Base-by-base conservation (phyloP, 2,113 vertebrate genomes). In the Choloepus hoffmanni region DNA sequence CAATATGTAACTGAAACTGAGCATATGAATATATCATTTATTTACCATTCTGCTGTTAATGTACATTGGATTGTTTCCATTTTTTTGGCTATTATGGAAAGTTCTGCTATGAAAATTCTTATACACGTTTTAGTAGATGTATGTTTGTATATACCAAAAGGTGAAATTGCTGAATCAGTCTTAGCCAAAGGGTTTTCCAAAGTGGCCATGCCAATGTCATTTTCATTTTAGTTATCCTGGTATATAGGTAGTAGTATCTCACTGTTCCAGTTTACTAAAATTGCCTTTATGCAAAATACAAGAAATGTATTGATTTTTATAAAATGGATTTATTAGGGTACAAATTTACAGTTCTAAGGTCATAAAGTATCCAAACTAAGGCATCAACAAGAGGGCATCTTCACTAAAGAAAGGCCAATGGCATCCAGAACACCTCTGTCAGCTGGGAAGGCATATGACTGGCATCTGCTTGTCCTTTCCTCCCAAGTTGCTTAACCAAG, bases 181-280 rank as follows among this genome's bases (percentile, higher is more conserved):
- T 91, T 19, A 60, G 23, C 4, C 26, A 74, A 55, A 76, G 26
- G 24, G 26, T 81, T 89, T 92, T 43, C 65, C 58, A 53, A 73
- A 92, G 30, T 58, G 24, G 15, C 7, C 74, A 0, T 30, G 21
- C 2, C 53, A 33, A 11, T 40, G 1, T 48, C 91, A 84, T 73
- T 95, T 93, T 73, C 9, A 65, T 78, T 89, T 94, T 67, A 85
- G 43, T 94, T n/a, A 55, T 81, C 81, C 7, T 89, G 13, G 0
- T 28, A 53, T 36, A 36, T 36, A 36, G 5, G 4, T n/a, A 43
- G 18, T 87, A 65, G 28, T 87, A 78, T 13, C 36, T 83, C 8
- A 83, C 15, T 55, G 13, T 48, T 36, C 36, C 36, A 36, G 36
- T 36, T 36, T 36, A 2, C 36, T 36, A 36, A 36, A 36, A 36